Conservation (phyloP, 1,140 invertebrate genomes). For the Drosophila arizonae region DNA sequence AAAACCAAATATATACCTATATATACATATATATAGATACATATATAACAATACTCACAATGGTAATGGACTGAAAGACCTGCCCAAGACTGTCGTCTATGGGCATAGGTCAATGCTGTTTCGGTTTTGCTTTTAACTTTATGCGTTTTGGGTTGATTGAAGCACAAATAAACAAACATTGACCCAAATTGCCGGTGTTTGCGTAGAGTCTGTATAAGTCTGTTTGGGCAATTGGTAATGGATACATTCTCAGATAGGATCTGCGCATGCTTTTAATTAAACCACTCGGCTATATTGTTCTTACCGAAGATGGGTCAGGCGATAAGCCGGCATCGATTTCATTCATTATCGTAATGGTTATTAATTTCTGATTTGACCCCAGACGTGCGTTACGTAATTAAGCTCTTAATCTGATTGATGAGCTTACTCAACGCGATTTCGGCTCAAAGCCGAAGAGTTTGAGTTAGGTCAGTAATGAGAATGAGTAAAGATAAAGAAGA, state of each 20-base stretch:
- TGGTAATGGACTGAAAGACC: conserved; percentile 34
- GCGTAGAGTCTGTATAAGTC: conserved; percentile 8
- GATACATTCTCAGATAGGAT: conserved; percentile 39
- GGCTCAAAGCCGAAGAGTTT: neutral
- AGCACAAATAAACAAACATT: conserved; percentile 32
- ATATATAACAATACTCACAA: neutral
- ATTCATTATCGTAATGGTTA: conserved; percentile 32
- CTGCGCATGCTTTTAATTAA: conserved; percentile 42
- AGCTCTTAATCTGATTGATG: conserved; percentile 27
- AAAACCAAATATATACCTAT: neutral
- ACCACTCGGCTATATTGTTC: conserved; percentile 20
- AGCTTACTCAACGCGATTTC: neutral
- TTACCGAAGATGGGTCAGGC: conserved; percentile 24
- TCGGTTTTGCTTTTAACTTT: neutral
- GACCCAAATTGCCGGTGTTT: conserved; percentile 29
- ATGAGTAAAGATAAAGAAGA: neutral
- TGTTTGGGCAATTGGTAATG: conserved; percentile 47
- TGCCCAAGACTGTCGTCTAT: conserved; percentile 19
- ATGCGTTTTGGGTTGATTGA: conserved; percentile 13
- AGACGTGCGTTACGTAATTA: conserved; percentile 38
- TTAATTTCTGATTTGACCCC: conserved; percentile 62
- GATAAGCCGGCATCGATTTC: conserved; percentile 39
- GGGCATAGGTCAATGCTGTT: conserved; percentile 18
- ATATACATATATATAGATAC: neutral
- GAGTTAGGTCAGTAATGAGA: conserved; percentile 18